Evolutionary conservation across 2,888 invertebrate genomes (phyloP).

Genomic region (Andrena chrysosceles): DNA sequence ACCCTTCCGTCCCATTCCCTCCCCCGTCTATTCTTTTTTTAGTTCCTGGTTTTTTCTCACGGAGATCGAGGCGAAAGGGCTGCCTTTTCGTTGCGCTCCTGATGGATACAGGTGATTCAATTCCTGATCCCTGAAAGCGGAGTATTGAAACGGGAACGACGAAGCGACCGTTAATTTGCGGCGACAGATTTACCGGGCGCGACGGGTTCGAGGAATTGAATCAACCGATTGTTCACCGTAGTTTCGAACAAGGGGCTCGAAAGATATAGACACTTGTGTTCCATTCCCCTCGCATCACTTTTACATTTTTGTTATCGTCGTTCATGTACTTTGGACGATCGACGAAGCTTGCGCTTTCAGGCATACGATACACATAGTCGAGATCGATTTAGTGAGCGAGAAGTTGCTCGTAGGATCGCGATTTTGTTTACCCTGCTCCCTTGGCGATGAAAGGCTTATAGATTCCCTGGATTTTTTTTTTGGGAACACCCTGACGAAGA

Average conservation of each 20-base stretch:
- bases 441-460: slow-evolving; percentile 13
- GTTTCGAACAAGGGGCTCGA: neutral
- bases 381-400: slow-evolving; percentile 22
- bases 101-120: slow-evolving; percentile 23
- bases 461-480: neutral
- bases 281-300: neutral
- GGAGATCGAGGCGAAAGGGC: slow-evolving; percentile 24
- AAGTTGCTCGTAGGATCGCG: slow-evolving; percentile 13
- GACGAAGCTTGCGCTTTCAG: slow-evolving; percentile 60
- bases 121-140: neutral
- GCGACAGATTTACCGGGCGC: no score
- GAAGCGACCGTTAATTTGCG: no score
- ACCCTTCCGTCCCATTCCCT: neutral
- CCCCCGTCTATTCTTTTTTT: neutral
- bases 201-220: slow-evolving; percentile 26
- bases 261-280: slow-evolving; percentile 16
- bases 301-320: neutral
- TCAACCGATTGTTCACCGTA: slow-evolving; percentile 10
- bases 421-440: slow-evolving; percentile 14
- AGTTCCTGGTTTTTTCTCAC: neutral
- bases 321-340: slow-evolving; percentile 16
- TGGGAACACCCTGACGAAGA: neutral
- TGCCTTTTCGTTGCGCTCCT: slow-evolving; percentile 19
- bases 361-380: slow-evolving; percentile 37
- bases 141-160: no score